phyloP scores from a whole-genome alignment of 1,140 invertebrate genomes.

The Drosophila trapezifrons region DNA sequence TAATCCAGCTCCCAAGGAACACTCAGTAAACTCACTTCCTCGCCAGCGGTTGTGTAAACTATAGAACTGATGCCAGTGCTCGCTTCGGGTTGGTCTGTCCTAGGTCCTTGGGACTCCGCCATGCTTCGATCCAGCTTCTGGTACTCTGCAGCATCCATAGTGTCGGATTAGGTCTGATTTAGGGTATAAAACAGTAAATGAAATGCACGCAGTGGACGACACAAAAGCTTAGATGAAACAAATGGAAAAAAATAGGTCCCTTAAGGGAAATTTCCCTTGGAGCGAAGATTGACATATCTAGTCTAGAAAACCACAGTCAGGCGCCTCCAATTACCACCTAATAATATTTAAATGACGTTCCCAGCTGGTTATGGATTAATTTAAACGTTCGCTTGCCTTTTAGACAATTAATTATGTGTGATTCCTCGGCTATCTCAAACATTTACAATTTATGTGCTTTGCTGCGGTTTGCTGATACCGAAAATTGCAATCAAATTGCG shows the following conservation, averaged over 20 bases:
- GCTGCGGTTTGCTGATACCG: slow-evolving; percentile 28
- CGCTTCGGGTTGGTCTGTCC: neutral
- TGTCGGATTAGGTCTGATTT: slow-evolving; percentile 16
- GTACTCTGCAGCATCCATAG: slow-evolving; percentile 65
- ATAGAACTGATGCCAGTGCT: slow-evolving; percentile 15
- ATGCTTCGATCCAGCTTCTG: slow-evolving; percentile 35
- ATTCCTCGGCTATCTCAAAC: slow-evolving; percentile 14
- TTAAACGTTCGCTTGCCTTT: neutral
- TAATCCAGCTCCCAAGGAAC: neutral
- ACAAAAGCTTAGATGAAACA: slow-evolving; percentile 36
- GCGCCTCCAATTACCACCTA: neutral
- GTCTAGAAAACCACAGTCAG: neutral
- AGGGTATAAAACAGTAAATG: slow-evolving; percentile 19
- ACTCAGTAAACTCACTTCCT: slow-evolving; percentile 1
- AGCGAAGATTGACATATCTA: slow-evolving; percentile 9
- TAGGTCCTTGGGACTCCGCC: neutral
- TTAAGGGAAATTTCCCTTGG: no score
- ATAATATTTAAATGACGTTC: neutral
- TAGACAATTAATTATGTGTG: slow-evolving; percentile 23
- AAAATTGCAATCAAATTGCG: slow-evolving; percentile 14
- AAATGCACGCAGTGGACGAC: slow-evolving; percentile 34
- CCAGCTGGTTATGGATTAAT: slow-evolving; percentile 5
- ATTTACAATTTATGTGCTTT: slow-evolving; percentile 35
- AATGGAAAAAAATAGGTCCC: neutral
- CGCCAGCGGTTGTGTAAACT: slow-evolving; percentile 43